Conservation (phyloP, 2,797 vertebrate species). For the Nannoperca obscura region DNA sequence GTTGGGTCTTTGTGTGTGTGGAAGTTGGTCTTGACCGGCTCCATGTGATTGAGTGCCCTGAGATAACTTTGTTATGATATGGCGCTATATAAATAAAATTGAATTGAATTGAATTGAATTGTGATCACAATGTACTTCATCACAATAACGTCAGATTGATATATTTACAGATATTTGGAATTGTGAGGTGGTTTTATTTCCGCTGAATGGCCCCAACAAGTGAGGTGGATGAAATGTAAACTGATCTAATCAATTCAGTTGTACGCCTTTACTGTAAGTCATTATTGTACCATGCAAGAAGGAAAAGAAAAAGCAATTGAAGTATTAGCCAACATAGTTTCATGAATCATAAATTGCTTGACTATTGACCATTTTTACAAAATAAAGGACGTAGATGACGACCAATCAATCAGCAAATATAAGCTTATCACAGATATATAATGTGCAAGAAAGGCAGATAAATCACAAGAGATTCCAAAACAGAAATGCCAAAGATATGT, state of each 20-base stretch:
- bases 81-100: too few species aligned
- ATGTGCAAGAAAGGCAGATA: not conserved
- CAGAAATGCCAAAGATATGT: not conserved
- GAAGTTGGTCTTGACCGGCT: too few species aligned
- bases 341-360: not conserved
- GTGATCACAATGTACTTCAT: slow-evolving; percentile 2
- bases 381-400: not conserved
- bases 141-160: not conserved
- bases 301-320: not conserved
- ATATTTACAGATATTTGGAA: not conserved
- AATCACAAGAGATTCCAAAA: not conserved
- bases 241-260: not conserved
- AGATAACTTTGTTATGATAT: too few species aligned
- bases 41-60: too few species aligned
- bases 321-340: too few species aligned
- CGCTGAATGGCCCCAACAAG: not conserved
- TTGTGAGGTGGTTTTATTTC: slow-evolving; percentile 1
- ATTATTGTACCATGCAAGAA: not conserved
- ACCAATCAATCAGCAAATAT: not conserved
- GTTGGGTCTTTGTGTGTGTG: too few species aligned
- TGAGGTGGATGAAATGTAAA: not conserved
- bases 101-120: too few species aligned
- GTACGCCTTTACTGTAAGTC: not conserved
- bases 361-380: not conserved
- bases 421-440: not conserved